Evolutionary conservation across 2,888 invertebrate species (phyloP).

Genomic region (Tuberolachnus salignus): DNA sequence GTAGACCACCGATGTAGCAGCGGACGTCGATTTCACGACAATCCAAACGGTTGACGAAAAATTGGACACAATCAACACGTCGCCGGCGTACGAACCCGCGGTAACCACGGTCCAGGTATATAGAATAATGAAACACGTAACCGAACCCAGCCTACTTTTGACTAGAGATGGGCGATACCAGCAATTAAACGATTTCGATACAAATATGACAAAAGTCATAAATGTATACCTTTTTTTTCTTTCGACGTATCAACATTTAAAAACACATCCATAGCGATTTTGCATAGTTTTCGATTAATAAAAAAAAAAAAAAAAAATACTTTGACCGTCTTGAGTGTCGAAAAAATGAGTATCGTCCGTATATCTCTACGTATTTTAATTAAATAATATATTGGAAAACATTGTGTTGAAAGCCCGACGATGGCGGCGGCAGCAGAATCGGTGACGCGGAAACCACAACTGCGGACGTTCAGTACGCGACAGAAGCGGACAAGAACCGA

Average conservation of each 20-base stretch:
- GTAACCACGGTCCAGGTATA: conserved; percentile 9
- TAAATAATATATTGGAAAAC: conserved; percentile 2
- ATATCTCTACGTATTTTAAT: too few relatives aligned
- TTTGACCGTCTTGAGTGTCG: too few relatives aligned
- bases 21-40: conserved; percentile 5
- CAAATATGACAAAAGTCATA: too few relatives aligned
- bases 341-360: too few relatives aligned
- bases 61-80: neutral
- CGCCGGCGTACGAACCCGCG: neutral
- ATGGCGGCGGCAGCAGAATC: neutral
- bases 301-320: too few relatives aligned
- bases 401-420: neutral
- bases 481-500: conserved; percentile 10
- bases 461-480: conserved; percentile 18
- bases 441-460: conserved; percentile 23
- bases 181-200: too few relatives aligned
- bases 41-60: neutral
- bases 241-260: too few relatives aligned
- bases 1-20: neutral
- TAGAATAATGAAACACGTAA: neutral
- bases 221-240: too few relatives aligned
- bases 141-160: too few relatives aligned
- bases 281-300: too few relatives aligned
- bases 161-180: too few relatives aligned
- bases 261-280: too few relatives aligned